Base-by-base conservation (phyloP, 1,140 invertebrate genomes). In the Ceratina australensis region DNA sequence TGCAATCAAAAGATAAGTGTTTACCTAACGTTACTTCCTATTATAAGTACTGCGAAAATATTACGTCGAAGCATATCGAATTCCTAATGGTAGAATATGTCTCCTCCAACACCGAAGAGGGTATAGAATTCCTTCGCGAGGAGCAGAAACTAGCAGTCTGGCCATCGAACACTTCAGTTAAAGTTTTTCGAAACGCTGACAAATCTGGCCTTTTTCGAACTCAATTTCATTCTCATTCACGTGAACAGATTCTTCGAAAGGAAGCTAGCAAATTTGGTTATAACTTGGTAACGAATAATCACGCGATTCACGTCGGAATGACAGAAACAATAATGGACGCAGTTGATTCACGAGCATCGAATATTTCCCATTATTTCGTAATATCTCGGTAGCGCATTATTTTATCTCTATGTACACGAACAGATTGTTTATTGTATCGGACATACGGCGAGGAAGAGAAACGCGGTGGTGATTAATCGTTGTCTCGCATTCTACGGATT, bases 391-490 rank as follows among this genome's bases (percentile, higher is more conserved):
- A 33, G 24, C 18, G 47, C 13, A 16, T 28, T 22, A 33, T 49
- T 47, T 26, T 3, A 20, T n/a, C 13, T 28, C 10, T 33, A 13
- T 5, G 26, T 52, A 18, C 50, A 16, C 18, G 16, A 50, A 3
- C 1, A 13, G 22, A 52, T 61, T 24, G 24, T 52, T 49, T 52
- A 63, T 61, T 33, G 69, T 42, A 60, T 49, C 47, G 18, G 47
- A 12, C 42, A 13, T 16, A 7, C 13, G 69, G 18, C 16, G 20
- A 18, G 47, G 16, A 63, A 26, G 22, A 57, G 71, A 61, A 49
- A 65, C 3, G 20, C 47, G 28, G 69, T 65, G 65, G n/a, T 47
- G 60, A 80, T 82, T 80, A 80, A 80, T 82, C 80, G 66, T 76
- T 76, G 61, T 63, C 63, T 64, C 20, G 33, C 68, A 42, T 56